A percentile compares a stretch with the other conserved stretches of the same genome.
phyloP scores from a whole-genome alignment of 2,888 invertebrate genomes.

The Anodontia alba region DNA sequence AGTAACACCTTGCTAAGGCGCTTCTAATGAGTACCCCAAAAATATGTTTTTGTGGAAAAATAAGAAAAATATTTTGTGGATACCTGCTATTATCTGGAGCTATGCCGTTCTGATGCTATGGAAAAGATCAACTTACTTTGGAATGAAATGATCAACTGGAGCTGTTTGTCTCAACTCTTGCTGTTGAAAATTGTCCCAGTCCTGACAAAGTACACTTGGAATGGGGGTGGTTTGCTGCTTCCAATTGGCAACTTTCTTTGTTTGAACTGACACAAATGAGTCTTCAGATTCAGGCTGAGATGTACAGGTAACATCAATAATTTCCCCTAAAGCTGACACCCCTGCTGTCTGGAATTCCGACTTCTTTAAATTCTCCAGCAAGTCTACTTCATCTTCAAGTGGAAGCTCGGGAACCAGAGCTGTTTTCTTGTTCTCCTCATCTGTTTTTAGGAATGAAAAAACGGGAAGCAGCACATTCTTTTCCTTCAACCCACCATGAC shows the following conservation, averaged over 20 bases:
- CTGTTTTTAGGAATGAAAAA: background rate
- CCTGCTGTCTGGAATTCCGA: background rate
- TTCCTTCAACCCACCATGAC: no score
- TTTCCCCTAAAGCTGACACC: background rate
- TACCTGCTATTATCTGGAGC: no score
- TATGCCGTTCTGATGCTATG: no score
- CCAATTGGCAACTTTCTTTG: background rate
- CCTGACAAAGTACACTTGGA: background rate
- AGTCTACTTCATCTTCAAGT: background rate
- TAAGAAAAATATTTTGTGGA: no score
- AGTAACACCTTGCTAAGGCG: no score
- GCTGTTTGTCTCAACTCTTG: background rate
- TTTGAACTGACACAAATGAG: background rate
- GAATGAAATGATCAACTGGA: background rate
- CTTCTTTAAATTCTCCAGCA: background rate
- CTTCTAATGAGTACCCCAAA: no score
- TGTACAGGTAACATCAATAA: background rate
- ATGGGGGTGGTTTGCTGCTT: background rate
- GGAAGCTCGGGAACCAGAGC: background rate
- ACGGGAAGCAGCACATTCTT: background rate
- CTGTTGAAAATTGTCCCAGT: background rate
- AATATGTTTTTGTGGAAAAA: no score
- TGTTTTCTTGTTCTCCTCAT: background rate
- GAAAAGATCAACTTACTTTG: background rate
- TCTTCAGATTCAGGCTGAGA: background rate